Base-by-base conservation (phyloP, 2,888 invertebrate genomes). In the Drosophila limbata region DNA sequence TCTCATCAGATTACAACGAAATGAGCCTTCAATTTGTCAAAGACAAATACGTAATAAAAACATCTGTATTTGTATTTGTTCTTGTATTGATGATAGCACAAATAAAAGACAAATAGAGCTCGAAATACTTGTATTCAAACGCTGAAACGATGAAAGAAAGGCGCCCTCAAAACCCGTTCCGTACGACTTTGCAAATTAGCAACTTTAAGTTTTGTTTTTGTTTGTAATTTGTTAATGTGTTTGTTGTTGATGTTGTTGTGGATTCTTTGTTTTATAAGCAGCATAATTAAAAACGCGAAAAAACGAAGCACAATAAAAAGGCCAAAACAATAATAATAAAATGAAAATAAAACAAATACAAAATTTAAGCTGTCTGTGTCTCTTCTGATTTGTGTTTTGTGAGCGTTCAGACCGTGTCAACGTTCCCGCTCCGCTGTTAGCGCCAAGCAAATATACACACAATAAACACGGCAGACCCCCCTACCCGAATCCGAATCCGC, bases 221-320 rank as follows among this genome's bases (percentile, higher is more conserved):
- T 19, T 19, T 61, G 21, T 33, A 40, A 50, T 50, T 52, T 42
- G 40, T 50, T 48, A 35, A 33, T 64, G 48, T 50, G 17, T 25
- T 5, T 25, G 25, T 25, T 28, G 6, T 28, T 28, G 13, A 52
- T 60, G 44, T 50, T 66, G 33, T 45, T 52, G 19, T 25, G 50
- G 51, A 33, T 69, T 57, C 69, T 77, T 77, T 62, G 51, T 74
- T 70, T 74, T 79, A 70, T 66, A 42, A 60, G 17, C 45, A 74
- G 72, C 72, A 81, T 77, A 75, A 78, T 79, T 76, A 79, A 73
- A 69, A 17, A 28, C 40, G 11, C 52, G 39, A 67, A 79, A 63
- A 61, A 53, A 40, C 39, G 15, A 47, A 51, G 45, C 37, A 31
- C 53, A 44, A 44, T 57, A 72, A 51, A 62, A 35, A 15, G 28